A percentile compares a stretch with the other conserved stretches of the same genome.
These are phyloP conservation scores for Prosopocoilus inquinatus DNA, from an alignment of 2,888 invertebrate species.

Conservation along the genomic window DNA sequence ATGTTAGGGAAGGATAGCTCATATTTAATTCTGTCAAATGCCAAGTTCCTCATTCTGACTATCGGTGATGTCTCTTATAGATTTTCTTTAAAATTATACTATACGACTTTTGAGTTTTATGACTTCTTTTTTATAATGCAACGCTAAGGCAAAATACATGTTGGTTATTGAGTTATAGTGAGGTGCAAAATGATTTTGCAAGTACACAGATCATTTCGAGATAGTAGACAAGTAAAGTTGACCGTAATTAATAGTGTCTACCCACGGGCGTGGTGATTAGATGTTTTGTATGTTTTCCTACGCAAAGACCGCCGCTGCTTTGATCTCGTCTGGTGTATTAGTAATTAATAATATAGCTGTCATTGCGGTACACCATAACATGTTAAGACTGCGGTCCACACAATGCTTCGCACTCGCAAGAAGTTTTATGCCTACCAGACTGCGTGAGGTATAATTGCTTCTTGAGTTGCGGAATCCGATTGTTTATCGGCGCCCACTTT, in stretches of 20 bases:
- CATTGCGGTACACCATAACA: slow-evolving; percentile 17
- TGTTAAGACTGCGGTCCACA: slow-evolving; percentile 14
- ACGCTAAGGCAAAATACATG: too few species aligned
- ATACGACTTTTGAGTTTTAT: too few species aligned
- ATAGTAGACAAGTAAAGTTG: slow-evolving; percentile 1
- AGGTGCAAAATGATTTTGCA: too few species aligned
- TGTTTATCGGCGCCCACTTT: slow-evolving; percentile 28
- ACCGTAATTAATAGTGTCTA: slow-evolving; percentile 28
- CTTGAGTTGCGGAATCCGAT: slow-evolving; percentile 24
- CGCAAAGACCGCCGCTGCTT: slow-evolving; percentile 27
- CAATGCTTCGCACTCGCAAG: slow-evolving; percentile 13
- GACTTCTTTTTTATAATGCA: too few species aligned
- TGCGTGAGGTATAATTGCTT: slow-evolving; percentile 20
- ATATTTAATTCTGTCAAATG: too few species aligned
- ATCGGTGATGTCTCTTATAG: too few species aligned
- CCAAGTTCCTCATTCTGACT: too few species aligned
- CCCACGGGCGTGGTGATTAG: slow-evolving; percentile 29
- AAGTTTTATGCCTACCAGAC: slow-evolving; percentile 13
- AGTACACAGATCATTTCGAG: too few species aligned
- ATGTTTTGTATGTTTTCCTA: slow-evolving; percentile 29
- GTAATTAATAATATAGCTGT: slow-evolving; percentile 27
- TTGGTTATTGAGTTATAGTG: too few species aligned
- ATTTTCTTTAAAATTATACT: too few species aligned
- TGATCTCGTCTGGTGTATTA: slow-evolving; percentile 27
- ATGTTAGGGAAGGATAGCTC: too few species aligned